Evolutionary conservation across 1,140 invertebrate genomes (phyloP), one percentile per base, ranked within the genome.

Genomic region (Caenorhabditis elegans): DNA sequence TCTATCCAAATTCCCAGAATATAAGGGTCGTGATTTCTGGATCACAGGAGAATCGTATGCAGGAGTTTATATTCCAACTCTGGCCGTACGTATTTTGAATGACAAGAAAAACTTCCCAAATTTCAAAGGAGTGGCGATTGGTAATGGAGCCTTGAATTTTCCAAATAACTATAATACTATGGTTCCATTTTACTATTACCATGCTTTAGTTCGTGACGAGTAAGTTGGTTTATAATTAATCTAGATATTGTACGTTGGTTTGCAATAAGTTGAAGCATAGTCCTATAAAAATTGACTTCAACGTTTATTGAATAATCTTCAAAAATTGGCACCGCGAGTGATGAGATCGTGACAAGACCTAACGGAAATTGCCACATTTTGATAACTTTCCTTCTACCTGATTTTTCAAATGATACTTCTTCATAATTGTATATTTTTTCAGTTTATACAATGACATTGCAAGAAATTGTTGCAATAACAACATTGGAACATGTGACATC

Each of bases 1-100:
- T 86, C 90, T 92, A 80, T 47, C 76, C 15, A 91, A 92, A 84
- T 92, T 91, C 85, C 91, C 91, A 11, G 89, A 92, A 83, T 92
- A 90, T 81, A 84, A 85, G 26, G 84, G 85, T 3, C 90, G 88
- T 79, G 86, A 87, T 28, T 90, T 91, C 46, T 91, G 90, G 78
- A 86, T 91, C 28, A 90, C 90, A 47, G 90, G 90, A 34, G 90
- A 91, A 85, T 89, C 87, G 34, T 91, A 91, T 85, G 90, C 82
- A 19, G 90, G 90, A 17, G 85, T 91, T 53, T 90, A 90, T 76
- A 78, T 91, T 34, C 90, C 90, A 19, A 92, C 92, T 6, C 84
- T 92, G 43, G 88, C 91, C 17, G 87, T 90, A 11, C 85, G 87
- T 34, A 86, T 92, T 5, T 79, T 91, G n/a, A 60, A 76, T 15